Percentiles rank a stretch among this genome's conserved stretches.
Evolutionary conservation across 2,797 vertebrate genomes (phyloP).

Genomic region (Lepilemur septentrionalis): DNA sequence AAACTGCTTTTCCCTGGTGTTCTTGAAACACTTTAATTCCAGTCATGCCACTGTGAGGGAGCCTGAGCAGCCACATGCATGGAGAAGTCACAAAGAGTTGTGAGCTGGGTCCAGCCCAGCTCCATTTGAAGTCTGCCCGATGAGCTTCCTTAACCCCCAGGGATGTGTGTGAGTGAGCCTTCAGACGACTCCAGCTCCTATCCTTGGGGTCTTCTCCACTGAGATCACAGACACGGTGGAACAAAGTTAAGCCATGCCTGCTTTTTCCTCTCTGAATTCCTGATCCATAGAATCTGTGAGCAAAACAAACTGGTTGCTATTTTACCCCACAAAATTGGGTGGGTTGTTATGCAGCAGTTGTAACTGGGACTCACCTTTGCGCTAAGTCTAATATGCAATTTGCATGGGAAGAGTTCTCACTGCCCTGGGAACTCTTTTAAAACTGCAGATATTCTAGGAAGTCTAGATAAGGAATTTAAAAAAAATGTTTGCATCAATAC

Average conservation of each 20-base stretch:
- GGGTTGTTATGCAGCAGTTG: background rate
- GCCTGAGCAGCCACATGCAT: background rate
- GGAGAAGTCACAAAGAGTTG: background rate
- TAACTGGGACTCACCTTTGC: background rate
- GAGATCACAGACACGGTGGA: background rate
- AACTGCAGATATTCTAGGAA: background rate
- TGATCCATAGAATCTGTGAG: background rate
- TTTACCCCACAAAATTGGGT: background rate
- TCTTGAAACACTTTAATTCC: background rate
- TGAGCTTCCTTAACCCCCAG: background rate
- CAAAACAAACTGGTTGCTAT: background rate
- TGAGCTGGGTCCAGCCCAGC: background rate
- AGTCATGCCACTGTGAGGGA: too few species aligned
- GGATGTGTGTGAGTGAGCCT: background rate
- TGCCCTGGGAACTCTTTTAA: background rate
- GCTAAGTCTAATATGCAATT: background rate
- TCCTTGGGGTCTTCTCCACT: too few species aligned
- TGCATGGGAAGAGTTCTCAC: background rate
- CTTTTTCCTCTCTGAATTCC: background rate
- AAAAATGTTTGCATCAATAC: background rate
- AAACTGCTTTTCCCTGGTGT: background rate
- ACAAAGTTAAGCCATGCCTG: background rate
- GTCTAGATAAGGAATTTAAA: background rate
- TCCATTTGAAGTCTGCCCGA: background rate
- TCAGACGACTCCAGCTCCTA: background rate